Evolutionary conservation across 2,797 vertebrate species (phyloP).

Genomic region (Hemibagrus guttatus): DNA sequence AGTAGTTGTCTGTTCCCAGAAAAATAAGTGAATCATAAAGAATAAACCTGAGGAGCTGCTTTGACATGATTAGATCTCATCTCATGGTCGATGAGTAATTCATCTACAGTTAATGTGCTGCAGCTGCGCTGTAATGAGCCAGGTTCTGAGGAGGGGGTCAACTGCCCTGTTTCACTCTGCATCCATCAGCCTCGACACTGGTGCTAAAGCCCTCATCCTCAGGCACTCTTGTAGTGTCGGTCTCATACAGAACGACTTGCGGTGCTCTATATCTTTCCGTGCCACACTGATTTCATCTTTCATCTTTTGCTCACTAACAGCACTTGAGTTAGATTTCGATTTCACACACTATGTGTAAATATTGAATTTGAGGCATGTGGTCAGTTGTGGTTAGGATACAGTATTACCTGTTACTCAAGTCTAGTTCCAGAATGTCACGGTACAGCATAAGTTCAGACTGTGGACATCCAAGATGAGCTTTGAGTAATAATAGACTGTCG

Average conservation of each 20-base stretch:
- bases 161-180: slow-evolving; percentile 40
- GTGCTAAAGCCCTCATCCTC: slow-evolving; percentile 24
- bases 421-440: background rate
- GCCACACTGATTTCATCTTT: slow-evolving; percentile 13
- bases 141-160: slow-evolving; percentile 41
- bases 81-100: slow-evolving; percentile 74
- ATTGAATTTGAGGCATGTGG: background rate
- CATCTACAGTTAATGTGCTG: slow-evolving; percentile 74
- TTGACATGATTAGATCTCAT: slow-evolving; percentile 71
- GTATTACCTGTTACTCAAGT: background rate
- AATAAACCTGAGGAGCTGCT: slow-evolving; percentile 63
- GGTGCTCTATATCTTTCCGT: background rate
- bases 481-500: background rate
- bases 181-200: slow-evolving; percentile 47
- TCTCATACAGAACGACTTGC: slow-evolving; percentile 1
- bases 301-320: slow-evolving; percentile 8
- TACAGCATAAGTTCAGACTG: background rate
- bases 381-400: background rate
- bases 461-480: background rate
- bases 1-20: slow-evolving; percentile 33
- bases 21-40: slow-evolving; percentile 51
- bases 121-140: slow-evolving; percentile 71
- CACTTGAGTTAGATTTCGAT: background rate
- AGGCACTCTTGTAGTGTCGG: background rate
- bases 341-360: background rate